Conservation (phyloP, 37 sponge, comb jelly and placozoan genomes). For the Oscarella lobularis region DNA sequence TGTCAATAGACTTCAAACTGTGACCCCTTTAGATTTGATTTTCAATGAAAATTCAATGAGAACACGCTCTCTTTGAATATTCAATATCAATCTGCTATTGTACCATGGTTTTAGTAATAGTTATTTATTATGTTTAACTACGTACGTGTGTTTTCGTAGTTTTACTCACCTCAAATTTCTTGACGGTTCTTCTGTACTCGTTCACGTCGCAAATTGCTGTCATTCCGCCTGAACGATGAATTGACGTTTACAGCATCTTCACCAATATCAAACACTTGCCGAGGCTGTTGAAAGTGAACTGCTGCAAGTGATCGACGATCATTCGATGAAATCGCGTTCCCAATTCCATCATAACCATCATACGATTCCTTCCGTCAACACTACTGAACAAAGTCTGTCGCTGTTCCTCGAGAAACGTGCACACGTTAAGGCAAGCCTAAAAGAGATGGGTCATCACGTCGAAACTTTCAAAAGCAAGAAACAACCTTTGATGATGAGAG, state of each 20-base stretch:
- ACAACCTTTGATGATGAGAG: no score
- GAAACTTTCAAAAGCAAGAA: no score
- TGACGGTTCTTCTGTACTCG: conserved; percentile 53
- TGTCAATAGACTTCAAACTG: neutral
- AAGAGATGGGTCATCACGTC: no score
- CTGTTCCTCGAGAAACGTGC: conserved; percentile 29
- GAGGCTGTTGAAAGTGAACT: conserved; percentile 36
- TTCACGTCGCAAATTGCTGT: conserved; percentile 68
- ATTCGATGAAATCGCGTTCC: conserved; percentile 61
- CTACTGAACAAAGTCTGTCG: conserved; percentile 21
- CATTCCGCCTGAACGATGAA: conserved; percentile 57
- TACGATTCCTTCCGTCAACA: conserved; percentile 76
- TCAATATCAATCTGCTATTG: neutral
- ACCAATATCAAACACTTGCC: conserved; percentile 14
- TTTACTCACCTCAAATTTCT: conserved; percentile 52
- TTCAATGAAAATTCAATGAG: no score
- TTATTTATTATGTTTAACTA: neutral
- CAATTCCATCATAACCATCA: conserved; percentile 54
- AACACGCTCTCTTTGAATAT: no score
- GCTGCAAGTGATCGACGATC: conserved; percentile 61
- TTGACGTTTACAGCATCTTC: neutral
- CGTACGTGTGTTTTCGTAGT: no score
- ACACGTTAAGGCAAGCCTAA: conserved; percentile 49
- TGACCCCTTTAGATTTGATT: no score
- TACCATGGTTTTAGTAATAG: no score